Percentiles rank a stretch among this genome's conserved stretches.
Evolutionary conservation across 2,797 vertebrate genomes (phyloP).

Genomic region (Eulemur mongoz): DNA sequence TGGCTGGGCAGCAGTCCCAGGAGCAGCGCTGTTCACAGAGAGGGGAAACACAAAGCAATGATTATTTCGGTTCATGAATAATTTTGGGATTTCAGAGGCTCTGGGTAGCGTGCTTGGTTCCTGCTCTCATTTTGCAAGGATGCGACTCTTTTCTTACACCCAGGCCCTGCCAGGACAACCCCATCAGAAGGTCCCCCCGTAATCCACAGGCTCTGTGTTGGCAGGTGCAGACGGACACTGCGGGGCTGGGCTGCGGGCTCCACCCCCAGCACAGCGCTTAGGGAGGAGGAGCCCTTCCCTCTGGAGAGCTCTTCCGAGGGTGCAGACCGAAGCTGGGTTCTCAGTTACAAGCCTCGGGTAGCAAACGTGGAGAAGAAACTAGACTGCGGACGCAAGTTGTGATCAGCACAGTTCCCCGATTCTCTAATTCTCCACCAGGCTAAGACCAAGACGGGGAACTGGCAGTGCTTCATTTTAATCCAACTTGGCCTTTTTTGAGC

Average conservation of each 20-base stretch:
- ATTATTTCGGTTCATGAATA: background rate
- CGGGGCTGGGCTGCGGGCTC: background rate
- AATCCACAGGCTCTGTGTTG: background rate
- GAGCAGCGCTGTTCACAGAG: background rate
- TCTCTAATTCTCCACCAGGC: background rate
- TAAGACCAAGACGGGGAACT: background rate
- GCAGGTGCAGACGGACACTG: background rate
- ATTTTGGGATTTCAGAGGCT: background rate
- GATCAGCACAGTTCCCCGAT: background rate
- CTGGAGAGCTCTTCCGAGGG: background rate
- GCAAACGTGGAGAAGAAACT: background rate
- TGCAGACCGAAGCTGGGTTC: background rate
- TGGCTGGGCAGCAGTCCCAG: slow-evolving; percentile 54
- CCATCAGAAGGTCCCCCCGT: background rate
- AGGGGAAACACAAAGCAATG: slow-evolving; percentile 16
- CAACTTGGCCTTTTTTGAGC: background rate
- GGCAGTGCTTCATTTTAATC: too few species aligned
- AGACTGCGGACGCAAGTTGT: too few species aligned
- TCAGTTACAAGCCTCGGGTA: background rate
- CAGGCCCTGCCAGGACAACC: background rate
- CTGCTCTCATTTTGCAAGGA: background rate
- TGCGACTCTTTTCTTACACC: background rate
- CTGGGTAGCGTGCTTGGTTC: background rate
- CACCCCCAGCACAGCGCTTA: accelerated
- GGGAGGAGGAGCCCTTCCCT: background rate